Evolutionary conservation across 1,140 invertebrate species (phyloP).

Genomic region (Drosophila simulans): DNA sequence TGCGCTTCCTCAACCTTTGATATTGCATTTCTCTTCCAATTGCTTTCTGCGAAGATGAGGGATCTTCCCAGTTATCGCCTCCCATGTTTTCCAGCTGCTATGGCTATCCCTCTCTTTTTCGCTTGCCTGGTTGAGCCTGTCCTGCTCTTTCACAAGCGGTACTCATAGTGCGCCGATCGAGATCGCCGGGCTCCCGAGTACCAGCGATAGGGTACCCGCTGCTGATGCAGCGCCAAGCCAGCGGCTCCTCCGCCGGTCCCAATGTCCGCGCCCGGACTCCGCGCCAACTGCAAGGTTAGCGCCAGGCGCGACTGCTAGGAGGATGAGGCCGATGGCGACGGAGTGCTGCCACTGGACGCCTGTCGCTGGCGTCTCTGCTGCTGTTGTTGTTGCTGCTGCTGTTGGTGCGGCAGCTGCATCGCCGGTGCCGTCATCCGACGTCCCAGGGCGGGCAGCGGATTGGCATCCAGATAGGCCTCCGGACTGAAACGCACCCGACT

Average conservation of each 20-base stretch:
- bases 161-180: conserved; percentile 78
- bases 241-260: conserved; percentile 16
- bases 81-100: not conserved
- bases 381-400: conserved; percentile 29
- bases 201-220: conserved; percentile 77
- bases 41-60: not conserved
- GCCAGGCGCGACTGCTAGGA: conserved; percentile 80
- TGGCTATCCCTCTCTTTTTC: conserved; percentile 18
- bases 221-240: conserved; percentile 56
- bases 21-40: not conserved
- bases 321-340: conserved; percentile 74
- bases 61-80: not conserved
- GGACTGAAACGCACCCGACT: conserved; percentile 93
- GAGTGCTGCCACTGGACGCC: conserved; percentile 64
- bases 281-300: conserved; percentile 78
- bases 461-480: conserved; percentile 86
- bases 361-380: conserved; percentile 62
- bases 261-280: conserved; percentile 77
- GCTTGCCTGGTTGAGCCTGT: not conserved
- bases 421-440: conserved; percentile 63
- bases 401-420: conserved; percentile 21
- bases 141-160: conserved; percentile 62
- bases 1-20: not conserved
- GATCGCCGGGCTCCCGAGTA: conserved; percentile 81
- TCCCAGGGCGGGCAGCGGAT: conserved; percentile 47